Base-by-base conservation (phyloP, 2,888 invertebrate genomes). In the Monochamus alternatus region DNA sequence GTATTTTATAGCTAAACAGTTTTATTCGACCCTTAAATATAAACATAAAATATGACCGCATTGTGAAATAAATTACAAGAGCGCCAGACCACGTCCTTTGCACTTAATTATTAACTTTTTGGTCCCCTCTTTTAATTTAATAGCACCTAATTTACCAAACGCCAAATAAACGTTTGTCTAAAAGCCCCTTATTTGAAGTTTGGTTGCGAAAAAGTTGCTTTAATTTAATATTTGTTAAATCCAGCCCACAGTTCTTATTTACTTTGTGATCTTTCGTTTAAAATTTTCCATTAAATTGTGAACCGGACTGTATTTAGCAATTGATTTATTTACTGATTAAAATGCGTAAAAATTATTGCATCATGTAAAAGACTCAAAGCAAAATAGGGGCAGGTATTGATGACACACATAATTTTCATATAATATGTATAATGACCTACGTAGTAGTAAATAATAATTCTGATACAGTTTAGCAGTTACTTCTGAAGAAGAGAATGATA, bases 51-150 rank as follows among this genome's bases (percentile, higher is more conserved):
- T 59, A 68, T 58, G 44, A 38, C 43, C 68, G 3, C 68, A 51
- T 68, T 38, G 58, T 8, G n/a, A 55, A 59, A 68, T 59, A 68
- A 68, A 68, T 68, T 58, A 59, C 32, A 22, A n/a, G 38, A 43
- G 22, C 68, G 10, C 58, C 38, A 58, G 10, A 14, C 58, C 8
- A 59, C 58, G 58, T 59, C 68, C 68, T 59, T 68, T 58, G 38
- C 68, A 59, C 67, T 67, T 67, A 67, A 67, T 43, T 55, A 67
- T 67, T 67, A 32, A 38, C 55, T 55, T 68, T 38, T 68, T 58
- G 59, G 59, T 12, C 22, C 14, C 55, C 68, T 58, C 44, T 59
- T 64, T 68, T 58, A 68, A 68, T 58, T 68, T 59, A 58, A 59
- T 68, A 55, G 68, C 30, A 22, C 14, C 55, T 68, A 68, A 68